Percentiles rank a stretch among this genome's conserved stretches.
phyloP scores from a whole-genome alignment of 2,888 invertebrate genomes.

The Uropetala carovei region DNA sequence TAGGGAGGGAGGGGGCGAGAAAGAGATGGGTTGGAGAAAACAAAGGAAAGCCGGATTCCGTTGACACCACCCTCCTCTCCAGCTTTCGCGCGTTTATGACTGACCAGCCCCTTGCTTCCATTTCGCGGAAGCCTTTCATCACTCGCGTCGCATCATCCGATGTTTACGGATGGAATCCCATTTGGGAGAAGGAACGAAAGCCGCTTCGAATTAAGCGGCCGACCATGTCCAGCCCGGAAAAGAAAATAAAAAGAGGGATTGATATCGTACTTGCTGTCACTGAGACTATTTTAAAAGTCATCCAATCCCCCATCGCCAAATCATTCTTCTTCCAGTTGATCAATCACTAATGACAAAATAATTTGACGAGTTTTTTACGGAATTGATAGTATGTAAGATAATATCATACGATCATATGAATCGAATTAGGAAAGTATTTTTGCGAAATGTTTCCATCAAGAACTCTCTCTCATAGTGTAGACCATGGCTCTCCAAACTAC shows the following conservation, averaged over 20 bases:
- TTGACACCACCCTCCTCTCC: neutral
- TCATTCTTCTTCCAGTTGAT: too few species aligned
- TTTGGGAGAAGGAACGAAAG: neutral
- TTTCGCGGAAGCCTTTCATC: neutral
- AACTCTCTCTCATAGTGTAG: too few species aligned
- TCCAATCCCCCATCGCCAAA: too few species aligned
- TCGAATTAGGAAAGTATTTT: too few species aligned
- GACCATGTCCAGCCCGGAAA: neutral
- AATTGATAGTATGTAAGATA: too few species aligned
- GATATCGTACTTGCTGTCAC: neutral
- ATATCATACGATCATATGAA: too few species aligned
- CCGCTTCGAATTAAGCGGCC: neutral
- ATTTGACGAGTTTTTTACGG: too few species aligned
- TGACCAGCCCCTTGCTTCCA: neutral
- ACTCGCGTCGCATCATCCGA: neutral
- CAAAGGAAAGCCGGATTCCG: neutral
- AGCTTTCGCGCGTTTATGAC: neutral
- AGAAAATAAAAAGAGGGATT: neutral
- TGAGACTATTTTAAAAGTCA: neutral
- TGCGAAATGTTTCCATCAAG: too few species aligned
- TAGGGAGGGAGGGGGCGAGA: neutral
- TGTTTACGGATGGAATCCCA: conserved; percentile 1
- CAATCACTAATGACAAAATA: too few species aligned
- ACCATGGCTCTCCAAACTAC: too few species aligned
- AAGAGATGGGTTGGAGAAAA: neutral